A percentile compares a stretch with the other conserved stretches of the same genome.
These are phyloP conservation scores for Aleadryas rufinucha DNA, from an alignment of 2,113 vertebrate genomes.

Conservation along the genomic window DNA sequence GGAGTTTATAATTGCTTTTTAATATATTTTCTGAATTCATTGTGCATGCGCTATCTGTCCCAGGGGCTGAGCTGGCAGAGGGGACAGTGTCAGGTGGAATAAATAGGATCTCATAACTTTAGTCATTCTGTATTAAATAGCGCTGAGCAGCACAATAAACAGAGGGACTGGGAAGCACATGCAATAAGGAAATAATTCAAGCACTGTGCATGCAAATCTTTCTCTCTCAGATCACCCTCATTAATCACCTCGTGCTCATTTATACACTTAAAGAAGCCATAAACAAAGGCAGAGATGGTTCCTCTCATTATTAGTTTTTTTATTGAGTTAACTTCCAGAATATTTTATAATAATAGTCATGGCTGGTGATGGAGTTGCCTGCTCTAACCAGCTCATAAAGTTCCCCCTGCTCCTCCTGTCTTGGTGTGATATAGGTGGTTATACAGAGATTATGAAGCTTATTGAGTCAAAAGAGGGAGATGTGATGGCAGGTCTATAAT, in stretches of 20 bases:
- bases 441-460: neutral
- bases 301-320: slow-evolving; percentile 58
- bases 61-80: slow-evolving; percentile 44
- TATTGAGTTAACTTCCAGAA: slow-evolving; percentile 55
- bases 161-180: slow-evolving; percentile 27
- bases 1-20: slow-evolving; percentile 75
- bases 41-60: slow-evolving; percentile 56
- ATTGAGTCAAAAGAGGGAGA: neutral
- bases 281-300: slow-evolving; percentile 39
- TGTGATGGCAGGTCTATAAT: neutral
- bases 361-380: slow-evolving; percentile 30
- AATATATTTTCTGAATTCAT: slow-evolving; percentile 70
- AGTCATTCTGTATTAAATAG: slow-evolving; percentile 57
- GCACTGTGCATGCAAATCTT: slow-evolving; percentile 15
- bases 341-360: slow-evolving; percentile 52
- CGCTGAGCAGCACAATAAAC: neutral
- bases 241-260: slow-evolving; percentile 48
- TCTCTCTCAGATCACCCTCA: slow-evolving; percentile 22
- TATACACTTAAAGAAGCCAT: slow-evolving; percentile 58
- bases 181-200: slow-evolving; percentile 43
- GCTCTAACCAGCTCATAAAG: slow-evolving; percentile 33
- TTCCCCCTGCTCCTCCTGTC: slow-evolving; percentile 20
- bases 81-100: slow-evolving; percentile 38
- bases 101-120: slow-evolving; percentile 64
- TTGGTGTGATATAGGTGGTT: neutral